Base-by-base conservation (phyloP, 1,140 invertebrate species). In the Heterodera schachtii region DNA sequence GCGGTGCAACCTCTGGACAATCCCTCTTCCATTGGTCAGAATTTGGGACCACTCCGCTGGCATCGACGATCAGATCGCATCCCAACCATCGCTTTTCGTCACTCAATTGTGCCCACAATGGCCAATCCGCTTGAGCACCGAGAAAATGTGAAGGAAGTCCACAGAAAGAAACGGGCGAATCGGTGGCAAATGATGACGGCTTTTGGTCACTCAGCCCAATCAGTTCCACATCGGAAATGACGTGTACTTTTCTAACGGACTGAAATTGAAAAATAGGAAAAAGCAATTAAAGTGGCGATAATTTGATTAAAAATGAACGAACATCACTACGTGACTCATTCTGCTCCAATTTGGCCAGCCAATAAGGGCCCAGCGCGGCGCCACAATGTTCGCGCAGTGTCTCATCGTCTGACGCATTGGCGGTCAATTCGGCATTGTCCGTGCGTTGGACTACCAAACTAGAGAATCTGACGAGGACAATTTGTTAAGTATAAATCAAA, bases 51-150 rank as follows among this genome's bases (percentile, higher is more conserved):
- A 99, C 96, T 21, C 97, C 97, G 67, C 95, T 98, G 3, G 97
- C 97, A 84, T 95, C 98, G 75, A 99, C 93, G 47, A 99, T 91
- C 88, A 98, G 93, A 92, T 99, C 96, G 92, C 95, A 96, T 11
- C 93, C 92, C 87, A 94, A 43, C 57, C 43, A 31, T 31, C 31
- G 31, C 57, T 82, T n/a, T 52, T 71, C 77, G 43, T 82, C 44
- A 47, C 69, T 82, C 13, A 82, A 43, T 5, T 41, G 43, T 4
- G 71, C 81, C 77, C 77, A 81, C 41, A 81, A 16, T 31, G 69
- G 75, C 80, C 80, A 81, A 46, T 81, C 60, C 31, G 43, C n/a
- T 46, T 13, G 19, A 19, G 41, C 13, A 60, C 43, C n/a, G 9
- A 66, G 47, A 78, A 81, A 81, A 6, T 16, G n/a, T 21, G 21